These are phyloP conservation scores for Myripristis jacobus DNA, from an alignment of 2,797 vertebrate genomes.

Conservation along the genomic window DNA sequence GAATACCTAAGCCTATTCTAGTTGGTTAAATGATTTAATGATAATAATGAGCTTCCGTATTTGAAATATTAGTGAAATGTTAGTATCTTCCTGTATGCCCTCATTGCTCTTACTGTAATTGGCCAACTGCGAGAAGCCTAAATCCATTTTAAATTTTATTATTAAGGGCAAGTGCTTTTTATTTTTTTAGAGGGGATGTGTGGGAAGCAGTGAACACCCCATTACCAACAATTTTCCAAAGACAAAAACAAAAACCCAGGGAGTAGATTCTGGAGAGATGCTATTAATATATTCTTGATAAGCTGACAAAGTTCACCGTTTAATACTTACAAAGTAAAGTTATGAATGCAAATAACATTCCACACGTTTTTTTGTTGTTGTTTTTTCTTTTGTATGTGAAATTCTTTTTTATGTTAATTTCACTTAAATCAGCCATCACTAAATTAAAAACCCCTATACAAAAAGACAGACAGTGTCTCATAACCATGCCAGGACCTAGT, in stretches of 20 bases:
- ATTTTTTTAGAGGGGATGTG: slow-evolving; percentile 42
- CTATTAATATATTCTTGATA: slow-evolving; percentile 43
- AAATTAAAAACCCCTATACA: background rate
- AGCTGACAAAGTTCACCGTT: slow-evolving; percentile 21
- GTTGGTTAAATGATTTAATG: no score
- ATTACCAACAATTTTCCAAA: slow-evolving; percentile 29
- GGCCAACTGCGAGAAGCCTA: slow-evolving; percentile 18
- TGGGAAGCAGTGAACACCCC: slow-evolving; percentile 43
- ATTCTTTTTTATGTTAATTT: slow-evolving; percentile 1
- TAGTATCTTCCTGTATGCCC: background rate
- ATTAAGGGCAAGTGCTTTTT: slow-evolving; percentile 38
- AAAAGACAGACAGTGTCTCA: background rate
- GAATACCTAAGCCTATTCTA: no score
- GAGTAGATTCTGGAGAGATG: slow-evolving; percentile 20
- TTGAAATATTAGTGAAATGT: no score
- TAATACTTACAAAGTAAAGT: slow-evolving; percentile 28
- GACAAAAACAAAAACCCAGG: slow-evolving; percentile 42
- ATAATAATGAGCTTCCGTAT: no score
- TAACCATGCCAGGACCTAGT: background rate
- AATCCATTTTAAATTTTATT: slow-evolving; percentile 42
- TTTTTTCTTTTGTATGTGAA: background rate
- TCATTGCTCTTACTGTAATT: slow-evolving; percentile 14
- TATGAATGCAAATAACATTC: slow-evolving; percentile 38
- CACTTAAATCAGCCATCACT: background rate
- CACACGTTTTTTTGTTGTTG: background rate